Percentiles rank a stretch among this genome's conserved stretches.
Conservation (phyloP, 2,888 invertebrate genomes). For the Stramonita haemastoma region DNA sequence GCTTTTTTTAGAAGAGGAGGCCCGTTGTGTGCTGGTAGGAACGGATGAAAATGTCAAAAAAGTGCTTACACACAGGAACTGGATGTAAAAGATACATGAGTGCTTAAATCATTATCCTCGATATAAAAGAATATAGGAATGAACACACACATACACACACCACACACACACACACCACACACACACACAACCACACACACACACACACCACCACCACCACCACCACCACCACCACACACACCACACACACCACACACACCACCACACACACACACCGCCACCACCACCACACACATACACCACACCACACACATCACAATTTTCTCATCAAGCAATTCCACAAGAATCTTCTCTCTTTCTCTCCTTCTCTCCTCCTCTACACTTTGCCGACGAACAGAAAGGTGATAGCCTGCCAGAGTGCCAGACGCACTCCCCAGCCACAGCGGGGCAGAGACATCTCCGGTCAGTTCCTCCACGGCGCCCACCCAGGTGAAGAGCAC, state of each 20-base stretch:
- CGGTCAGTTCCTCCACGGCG: constrained; percentile 20
- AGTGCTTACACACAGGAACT: no score
- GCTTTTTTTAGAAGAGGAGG: no score
- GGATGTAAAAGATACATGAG: no score
- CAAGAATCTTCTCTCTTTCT: not conserved
- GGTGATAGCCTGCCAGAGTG: not conserved
- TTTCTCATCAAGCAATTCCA: not conserved
- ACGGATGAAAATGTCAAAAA: no score
- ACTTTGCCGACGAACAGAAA: constrained; percentile 12
- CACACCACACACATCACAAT: not conserved
- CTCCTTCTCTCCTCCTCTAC: not conserved
- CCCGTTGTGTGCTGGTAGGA: no score
- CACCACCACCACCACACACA: not conserved
- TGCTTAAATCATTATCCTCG: no score
- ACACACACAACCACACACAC: constrained; percentile 20
- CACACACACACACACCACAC: constrained; percentile 16
- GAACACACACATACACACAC: not conserved
- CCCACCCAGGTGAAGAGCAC: constrained; percentile 18
- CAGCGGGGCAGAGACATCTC: not conserved
- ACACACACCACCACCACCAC: not conserved
- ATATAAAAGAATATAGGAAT: no score
- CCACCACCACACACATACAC: not conserved
- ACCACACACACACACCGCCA: not conserved
- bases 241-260: not conserved
- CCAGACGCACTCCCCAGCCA: not conserved